Evolutionary conservation across 2,113 vertebrate genomes (phyloP), one percentile per base, ranked within the genome.

Genomic region (Myodes glareolus): DNA sequence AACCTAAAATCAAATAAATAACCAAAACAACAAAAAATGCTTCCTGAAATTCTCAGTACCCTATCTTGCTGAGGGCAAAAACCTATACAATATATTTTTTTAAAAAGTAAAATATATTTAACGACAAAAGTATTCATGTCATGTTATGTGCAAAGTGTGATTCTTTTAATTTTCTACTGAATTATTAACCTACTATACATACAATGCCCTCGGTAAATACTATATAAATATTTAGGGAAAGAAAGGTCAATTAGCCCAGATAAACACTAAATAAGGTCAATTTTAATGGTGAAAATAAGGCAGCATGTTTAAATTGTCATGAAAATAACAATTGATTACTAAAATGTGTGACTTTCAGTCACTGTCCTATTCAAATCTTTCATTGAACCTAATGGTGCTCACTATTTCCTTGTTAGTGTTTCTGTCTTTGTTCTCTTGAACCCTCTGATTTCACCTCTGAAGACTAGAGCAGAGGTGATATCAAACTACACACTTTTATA

Each of bases 211-310:
- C 12, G 29, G 11, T 77, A 81, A 92, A 21, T 87, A 86, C n/a
- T 88, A 77, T 77, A 67, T 82, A 85, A 94, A 25, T 90, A 94
- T 39, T 81, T 90, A 63, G 36, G 55, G 39, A 84, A 90, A 92
- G 23, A 91, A 95, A 91, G 21, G 72, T 88, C n/a, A 94, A 50
- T 12, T n/a, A 89, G 39, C 8, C 19, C 36, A 58, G 31, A 82
- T 2, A 95, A 95, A 47, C 13, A 94, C 88, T 92, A 94, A 82
- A 76, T n/a, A 81, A 96, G 85, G 80, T 73, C 12, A n/a, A 33
- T 45, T 90, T 87, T 95, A 45, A 72, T 2, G 67, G 58, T 1
- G 50, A 90, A 88, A 94, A 81, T 67, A 65, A 95, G 39, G 25
- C 33, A 91, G 45, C 13, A 33, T 92, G 11, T 84, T 90, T n/a